Percentiles rank a stretch among this genome's conserved stretches.
Conservation (phyloP, 92 coral and sea anemone genomes). For the Montipora capitata region DNA sequence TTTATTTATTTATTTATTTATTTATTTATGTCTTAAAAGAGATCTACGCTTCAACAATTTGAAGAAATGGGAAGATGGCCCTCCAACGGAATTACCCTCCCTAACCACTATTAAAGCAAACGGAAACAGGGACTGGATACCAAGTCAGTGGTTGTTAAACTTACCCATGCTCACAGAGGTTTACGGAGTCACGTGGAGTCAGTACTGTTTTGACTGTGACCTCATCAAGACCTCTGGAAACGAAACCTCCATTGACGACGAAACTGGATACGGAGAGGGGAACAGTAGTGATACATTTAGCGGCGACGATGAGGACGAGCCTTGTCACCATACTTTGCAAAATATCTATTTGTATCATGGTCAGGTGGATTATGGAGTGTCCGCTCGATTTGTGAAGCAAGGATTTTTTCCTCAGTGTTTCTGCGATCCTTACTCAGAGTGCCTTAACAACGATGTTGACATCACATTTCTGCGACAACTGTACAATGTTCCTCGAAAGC, state of each 20-base stretch:
- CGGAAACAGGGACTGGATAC: slow-evolving; percentile 67
- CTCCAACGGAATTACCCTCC: slow-evolving; percentile 33
- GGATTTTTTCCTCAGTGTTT: slow-evolving; percentile 81
- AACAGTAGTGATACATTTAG: slow-evolving; percentile 9
- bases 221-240: slow-evolving; percentile 44
- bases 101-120: slow-evolving; percentile 48
- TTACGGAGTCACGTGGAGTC: slow-evolving; percentile 75
- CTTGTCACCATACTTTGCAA: slow-evolving; percentile 43
- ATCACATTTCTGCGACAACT: slow-evolving; percentile 53
- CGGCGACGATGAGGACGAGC: slow-evolving; percentile 21
- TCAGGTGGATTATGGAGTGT: slow-evolving; percentile 60
- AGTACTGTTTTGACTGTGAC: slow-evolving; percentile 61
- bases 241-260: slow-evolving; percentile 14
- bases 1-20: background rate
- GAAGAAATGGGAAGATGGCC: slow-evolving; percentile 59
- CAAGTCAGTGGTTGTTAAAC: slow-evolving; percentile 53
- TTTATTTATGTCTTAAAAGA: background rate
- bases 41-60: slow-evolving; percentile 69
- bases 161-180: slow-evolving; percentile 65
- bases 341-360: slow-evolving; percentile 44
- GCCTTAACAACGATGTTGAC: slow-evolving; percentile 53
- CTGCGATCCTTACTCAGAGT: slow-evolving; percentile 39
- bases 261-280: slow-evolving; percentile 26
- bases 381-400: slow-evolving; percentile 51
- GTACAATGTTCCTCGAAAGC: slow-evolving; percentile 50